phyloP scores from a whole-genome alignment of 2,797 vertebrate genomes.

The Lepus oiostolus region DNA sequence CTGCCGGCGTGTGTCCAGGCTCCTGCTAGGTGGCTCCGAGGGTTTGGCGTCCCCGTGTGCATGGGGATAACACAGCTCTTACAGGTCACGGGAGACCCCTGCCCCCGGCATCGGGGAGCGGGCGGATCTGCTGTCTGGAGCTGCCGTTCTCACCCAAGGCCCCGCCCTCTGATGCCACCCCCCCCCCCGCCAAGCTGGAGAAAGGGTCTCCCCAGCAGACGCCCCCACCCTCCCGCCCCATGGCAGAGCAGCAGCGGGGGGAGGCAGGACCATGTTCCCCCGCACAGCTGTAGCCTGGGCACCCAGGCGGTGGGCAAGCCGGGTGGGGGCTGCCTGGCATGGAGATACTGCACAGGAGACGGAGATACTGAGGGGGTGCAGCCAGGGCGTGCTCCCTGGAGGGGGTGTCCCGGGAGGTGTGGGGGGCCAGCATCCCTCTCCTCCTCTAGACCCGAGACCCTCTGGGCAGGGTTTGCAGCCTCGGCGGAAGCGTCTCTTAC shows the following conservation, averaged over 20 bases:
- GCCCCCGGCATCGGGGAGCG: rapidly evolving
- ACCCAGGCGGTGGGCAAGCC: background rate
- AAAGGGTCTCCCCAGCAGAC: background rate
- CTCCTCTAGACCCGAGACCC: no score
- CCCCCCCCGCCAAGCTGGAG: rapidly evolving
- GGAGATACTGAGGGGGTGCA: background rate
- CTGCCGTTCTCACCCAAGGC: background rate
- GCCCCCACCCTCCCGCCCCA: no score
- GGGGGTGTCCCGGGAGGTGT: background rate
- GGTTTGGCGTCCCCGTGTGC: background rate
- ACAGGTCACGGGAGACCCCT: no score
- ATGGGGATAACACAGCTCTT: rapidly evolving
- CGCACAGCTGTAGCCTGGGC: no score
- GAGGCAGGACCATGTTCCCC: rapidly evolving
- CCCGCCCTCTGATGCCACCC: background rate
- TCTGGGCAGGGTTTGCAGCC: background rate
- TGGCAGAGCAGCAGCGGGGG: background rate
- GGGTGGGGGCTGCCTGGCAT: background rate
- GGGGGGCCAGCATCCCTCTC: no score
- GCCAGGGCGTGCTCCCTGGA: background rate
- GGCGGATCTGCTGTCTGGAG: no score
- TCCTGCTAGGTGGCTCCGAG: no score
- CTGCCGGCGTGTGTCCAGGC: no score
- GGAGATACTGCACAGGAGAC: background rate
- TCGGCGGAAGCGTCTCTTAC: rapidly evolving